Conservation (phyloP, 2,888 invertebrate species). For the Spatulosminthurus flaviceps region DNA sequence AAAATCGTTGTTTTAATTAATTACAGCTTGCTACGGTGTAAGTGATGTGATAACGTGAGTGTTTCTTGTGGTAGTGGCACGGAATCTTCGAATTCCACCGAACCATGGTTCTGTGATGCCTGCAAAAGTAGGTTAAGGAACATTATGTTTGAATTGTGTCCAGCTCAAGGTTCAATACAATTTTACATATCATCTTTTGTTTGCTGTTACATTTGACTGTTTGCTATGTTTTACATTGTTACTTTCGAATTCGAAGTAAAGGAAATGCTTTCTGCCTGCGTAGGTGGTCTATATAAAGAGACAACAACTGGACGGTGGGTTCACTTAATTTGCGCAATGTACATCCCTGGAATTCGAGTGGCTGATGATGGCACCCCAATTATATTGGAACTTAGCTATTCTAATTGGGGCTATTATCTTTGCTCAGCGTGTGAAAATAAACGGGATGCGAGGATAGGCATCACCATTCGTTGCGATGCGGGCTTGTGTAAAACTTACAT, state of each 20-base stretch:
- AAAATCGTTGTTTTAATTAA: slow-evolving; percentile 36
- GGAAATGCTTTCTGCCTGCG: too few relatives aligned
- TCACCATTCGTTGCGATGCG: slow-evolving; percentile 97
- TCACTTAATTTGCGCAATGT: slow-evolving; percentile 95
- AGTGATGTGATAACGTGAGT: slow-evolving; percentile 89
- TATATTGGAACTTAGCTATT: slow-evolving; percentile 96
- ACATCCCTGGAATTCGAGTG: slow-evolving; percentile 96
- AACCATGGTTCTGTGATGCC: slow-evolving; percentile 99
- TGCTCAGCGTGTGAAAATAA: slow-evolving; percentile 91
- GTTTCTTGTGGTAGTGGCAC: slow-evolving; percentile 86
- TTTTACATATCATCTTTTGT: too few relatives aligned
- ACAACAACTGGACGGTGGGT: slow-evolving; percentile 99
- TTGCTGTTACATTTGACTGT: too few relatives aligned
- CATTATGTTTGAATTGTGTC: slow-evolving; percentile 95
- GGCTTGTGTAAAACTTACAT: slow-evolving; percentile 98
- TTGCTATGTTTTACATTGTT: too few relatives aligned
- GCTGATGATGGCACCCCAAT: slow-evolving; percentile 92
- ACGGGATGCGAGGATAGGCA: slow-evolving; percentile 87
- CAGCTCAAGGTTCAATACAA: slow-evolving; percentile 79
- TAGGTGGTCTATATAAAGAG: slow-evolving; percentile 91
- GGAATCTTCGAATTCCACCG: slow-evolving; percentile 92
- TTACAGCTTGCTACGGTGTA: slow-evolving; percentile 87
- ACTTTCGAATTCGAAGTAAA: too few relatives aligned
- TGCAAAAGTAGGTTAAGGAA: slow-evolving; percentile 89
- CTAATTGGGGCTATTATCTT: slow-evolving; percentile 92